Evolutionary conservation across 2,888 invertebrate genomes (phyloP).

Genomic region (Ametastegia equiseti): DNA sequence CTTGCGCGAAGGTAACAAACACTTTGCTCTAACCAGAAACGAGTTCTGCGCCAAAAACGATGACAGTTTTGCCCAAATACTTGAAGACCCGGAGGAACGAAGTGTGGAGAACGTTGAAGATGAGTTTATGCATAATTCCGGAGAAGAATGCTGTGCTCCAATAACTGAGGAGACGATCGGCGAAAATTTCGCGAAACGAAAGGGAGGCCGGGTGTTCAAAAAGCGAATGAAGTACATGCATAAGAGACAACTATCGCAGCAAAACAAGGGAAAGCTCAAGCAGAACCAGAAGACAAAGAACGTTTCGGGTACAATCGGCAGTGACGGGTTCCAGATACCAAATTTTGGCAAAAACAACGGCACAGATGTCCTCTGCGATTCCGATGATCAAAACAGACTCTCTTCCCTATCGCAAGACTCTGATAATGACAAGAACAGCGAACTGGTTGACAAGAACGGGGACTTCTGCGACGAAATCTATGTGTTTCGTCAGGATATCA

Average conservation of each 20-base stretch:
- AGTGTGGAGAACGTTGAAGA: not conserved
- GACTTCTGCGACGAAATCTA: constrained; percentile 14
- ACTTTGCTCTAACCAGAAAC: constrained; percentile 4
- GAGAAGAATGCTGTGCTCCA: not conserved
- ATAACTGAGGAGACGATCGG: not conserved
- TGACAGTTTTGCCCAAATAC: constrained; percentile 54
- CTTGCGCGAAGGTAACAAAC: constrained; percentile 63
- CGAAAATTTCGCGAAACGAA: not conserved
- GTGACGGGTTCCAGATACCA: not conserved
- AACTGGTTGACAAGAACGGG: constrained; percentile 9
- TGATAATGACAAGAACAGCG: not conserved
- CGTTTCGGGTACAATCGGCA: not conserved
- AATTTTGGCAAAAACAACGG: not conserved
- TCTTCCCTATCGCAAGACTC: constrained; percentile 1
- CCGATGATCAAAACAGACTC: constrained; percentile 6
- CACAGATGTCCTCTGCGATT: not conserved
- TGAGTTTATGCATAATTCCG: not conserved
- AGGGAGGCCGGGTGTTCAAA: constrained; percentile 5
- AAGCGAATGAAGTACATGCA: constrained; percentile 31
- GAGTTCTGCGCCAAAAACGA: constrained; percentile 59
- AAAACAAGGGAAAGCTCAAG: constrained; percentile 22
- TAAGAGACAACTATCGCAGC: not conserved
- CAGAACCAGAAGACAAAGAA: not conserved
- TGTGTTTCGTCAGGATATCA: constrained; percentile 12
- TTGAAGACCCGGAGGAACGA: constrained; percentile 26